phyloP scores from a whole-genome alignment of 2,888 invertebrate genomes.

The Gymnosoma rotundatum region DNA sequence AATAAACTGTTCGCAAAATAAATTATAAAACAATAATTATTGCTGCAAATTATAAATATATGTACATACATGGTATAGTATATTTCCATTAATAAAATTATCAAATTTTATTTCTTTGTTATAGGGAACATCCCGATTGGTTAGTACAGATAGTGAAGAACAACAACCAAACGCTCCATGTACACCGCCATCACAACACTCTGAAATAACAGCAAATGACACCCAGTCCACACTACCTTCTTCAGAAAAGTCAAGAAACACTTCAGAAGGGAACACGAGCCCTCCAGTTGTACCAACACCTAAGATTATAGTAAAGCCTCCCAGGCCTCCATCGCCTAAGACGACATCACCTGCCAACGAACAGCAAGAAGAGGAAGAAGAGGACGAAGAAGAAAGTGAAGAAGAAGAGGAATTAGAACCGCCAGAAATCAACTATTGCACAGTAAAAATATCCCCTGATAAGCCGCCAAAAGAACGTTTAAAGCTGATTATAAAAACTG shows the following conservation, averaged over 20 bases:
- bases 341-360: constrained; percentile 43
- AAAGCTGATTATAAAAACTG: constrained; percentile 82
- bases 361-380: constrained; percentile 71
- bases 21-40: too few relatives aligned
- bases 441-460: constrained; percentile 81
- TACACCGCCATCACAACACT: constrained; percentile 76
- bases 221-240: constrained; percentile 53
- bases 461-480: constrained; percentile 83
- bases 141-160: constrained; percentile 86
- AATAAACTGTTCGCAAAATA: too few relatives aligned
- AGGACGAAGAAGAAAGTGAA: constrained; percentile 70
- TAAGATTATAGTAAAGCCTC: constrained; percentile 77
- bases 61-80: neutral
- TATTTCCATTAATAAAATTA: too few relatives aligned
- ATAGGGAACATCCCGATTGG: constrained; percentile 85
- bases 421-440: constrained; percentile 81
- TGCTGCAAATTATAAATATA: too few relatives aligned
- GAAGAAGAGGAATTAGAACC: constrained; percentile 76
- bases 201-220: constrained; percentile 67
- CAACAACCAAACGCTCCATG: constrained; percentile 83
- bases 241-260: constrained; percentile 66
- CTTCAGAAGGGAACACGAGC: constrained; percentile 71
- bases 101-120: neutral
- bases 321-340: constrained; percentile 74
- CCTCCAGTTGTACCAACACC: constrained; percentile 73